Conservation (phyloP, 2,113 vertebrate genomes). For the Tachycineta bicolor region DNA sequence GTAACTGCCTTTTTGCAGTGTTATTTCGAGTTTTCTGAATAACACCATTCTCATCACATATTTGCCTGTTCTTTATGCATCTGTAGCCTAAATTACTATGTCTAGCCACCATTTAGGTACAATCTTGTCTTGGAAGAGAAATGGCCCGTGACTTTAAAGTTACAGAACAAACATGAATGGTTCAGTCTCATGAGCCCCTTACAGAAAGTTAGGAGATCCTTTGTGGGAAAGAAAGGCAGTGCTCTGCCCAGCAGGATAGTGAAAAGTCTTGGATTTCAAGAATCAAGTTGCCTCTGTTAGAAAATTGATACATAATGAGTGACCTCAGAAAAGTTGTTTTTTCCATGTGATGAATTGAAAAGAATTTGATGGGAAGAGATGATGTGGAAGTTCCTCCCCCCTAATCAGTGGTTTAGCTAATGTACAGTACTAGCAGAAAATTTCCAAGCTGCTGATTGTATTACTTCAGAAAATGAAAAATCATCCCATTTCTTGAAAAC, state of each 20-base stretch:
- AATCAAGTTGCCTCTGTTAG: neutral
- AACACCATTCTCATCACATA: neutral
- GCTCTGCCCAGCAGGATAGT: neutral
- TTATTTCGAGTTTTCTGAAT: neutral
- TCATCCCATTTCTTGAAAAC: neutral
- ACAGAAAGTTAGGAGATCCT: neutral
- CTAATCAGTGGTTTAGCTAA: neutral
- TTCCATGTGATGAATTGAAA: neutral
- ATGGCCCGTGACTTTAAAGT: neutral
- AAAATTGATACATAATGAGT: neutral
- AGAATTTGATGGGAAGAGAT: neutral
- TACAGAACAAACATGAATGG: neutral
- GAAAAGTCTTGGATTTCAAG: neutral
- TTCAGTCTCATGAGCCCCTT: neutral
- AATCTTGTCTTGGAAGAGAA: neutral
- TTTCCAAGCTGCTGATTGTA: neutral
- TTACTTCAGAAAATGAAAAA: slow-evolving; percentile 21
- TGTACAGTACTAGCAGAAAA: fast-evolving
- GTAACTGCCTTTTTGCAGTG: neutral
- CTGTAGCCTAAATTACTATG: neutral
- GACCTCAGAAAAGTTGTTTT: neutral
- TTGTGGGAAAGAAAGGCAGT: neutral
- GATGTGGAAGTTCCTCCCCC: neutral
- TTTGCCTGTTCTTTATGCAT: neutral
- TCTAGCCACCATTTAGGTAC: neutral